phyloP scores from a whole-genome alignment of 2,888 invertebrate species.

The Folsomia candida region DNA sequence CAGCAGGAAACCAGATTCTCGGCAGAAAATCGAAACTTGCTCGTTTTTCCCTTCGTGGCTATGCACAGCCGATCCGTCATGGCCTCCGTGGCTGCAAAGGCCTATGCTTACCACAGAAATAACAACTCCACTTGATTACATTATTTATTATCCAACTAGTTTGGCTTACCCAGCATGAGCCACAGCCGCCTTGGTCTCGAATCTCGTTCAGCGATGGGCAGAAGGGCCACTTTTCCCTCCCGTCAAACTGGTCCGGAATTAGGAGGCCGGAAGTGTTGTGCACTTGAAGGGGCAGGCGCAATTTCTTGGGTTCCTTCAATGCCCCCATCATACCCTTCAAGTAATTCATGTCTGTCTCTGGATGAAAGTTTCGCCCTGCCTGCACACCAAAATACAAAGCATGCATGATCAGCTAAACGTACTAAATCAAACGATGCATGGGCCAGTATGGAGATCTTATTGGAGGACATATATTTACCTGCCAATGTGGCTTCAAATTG shows the following conservation, averaged over 20 bases:
- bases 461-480: conserved; percentile 4
- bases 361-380: conserved; percentile 44
- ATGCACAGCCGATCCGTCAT: conserved; percentile 87
- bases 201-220: conserved; percentile 82
- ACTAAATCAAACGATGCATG: neutral
- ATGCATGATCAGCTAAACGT: neutral
- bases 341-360: conserved; percentile 25
- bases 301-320: conserved; percentile 29
- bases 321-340: conserved; percentile 56
- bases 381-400: too few relatives aligned
- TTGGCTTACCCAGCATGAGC: conserved; percentile 77
- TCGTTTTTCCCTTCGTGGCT: conserved; percentile 67
- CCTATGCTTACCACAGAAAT: too few relatives aligned
- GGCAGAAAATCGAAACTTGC: conserved; percentile 74
- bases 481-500: conserved; percentile 1
- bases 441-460: neutral
- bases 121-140: too few relatives aligned
- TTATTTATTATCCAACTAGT: too few relatives aligned
- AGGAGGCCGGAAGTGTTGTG: conserved; percentile 50
- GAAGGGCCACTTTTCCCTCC: conserved; percentile 75
- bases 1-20: conserved; percentile 84
- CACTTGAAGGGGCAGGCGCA: conserved; percentile 55
- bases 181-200: conserved; percentile 86
- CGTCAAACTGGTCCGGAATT: conserved; percentile 76
- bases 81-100: conserved; percentile 84